Conservation (phyloP, 2,888 invertebrate genomes). For the Glyphotaelius pellucidus region DNA sequence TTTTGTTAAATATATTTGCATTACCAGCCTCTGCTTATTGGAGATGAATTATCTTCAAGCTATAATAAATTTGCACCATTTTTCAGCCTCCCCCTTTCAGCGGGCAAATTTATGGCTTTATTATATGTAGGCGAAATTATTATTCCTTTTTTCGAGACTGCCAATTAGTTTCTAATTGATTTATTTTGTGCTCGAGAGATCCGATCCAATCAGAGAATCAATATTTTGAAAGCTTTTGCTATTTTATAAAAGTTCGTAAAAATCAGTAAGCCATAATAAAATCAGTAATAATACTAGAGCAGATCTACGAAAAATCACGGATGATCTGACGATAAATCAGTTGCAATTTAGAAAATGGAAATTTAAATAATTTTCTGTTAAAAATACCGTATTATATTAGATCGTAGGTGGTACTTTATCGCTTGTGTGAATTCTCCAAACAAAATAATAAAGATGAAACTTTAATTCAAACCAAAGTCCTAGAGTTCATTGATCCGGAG, state of each 20-base stretch:
- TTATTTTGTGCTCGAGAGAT: not conserved
- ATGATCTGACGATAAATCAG: too few species aligned
- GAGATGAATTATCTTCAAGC: slow-evolving; percentile 25
- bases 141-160: not conserved
- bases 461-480: too few species aligned
- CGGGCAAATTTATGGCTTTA: slow-evolving; percentile 4
- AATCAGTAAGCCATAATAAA: not conserved
- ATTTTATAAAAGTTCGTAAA: not conserved
- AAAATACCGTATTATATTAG: too few species aligned
- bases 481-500: too few species aligned
- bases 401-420: too few species aligned
- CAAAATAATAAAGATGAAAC: too few species aligned
- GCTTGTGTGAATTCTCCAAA: too few species aligned
- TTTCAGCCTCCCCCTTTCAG: not conserved
- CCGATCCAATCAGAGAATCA: not conserved
- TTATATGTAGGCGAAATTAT: not conserved
- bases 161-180: not conserved
- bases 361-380: too few species aligned
- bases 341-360: too few species aligned
- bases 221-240: not conserved
- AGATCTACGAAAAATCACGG: too few species aligned
- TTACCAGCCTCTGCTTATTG: slow-evolving; percentile 36
- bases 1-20: slow-evolving; percentile 47
- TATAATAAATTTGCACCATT: slow-evolving; percentile 17
- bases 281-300: too few species aligned